Evolutionary conservation across 2,113 vertebrate genomes (phyloP).

Genomic region (Crotophaga sulcirostris): DNA sequence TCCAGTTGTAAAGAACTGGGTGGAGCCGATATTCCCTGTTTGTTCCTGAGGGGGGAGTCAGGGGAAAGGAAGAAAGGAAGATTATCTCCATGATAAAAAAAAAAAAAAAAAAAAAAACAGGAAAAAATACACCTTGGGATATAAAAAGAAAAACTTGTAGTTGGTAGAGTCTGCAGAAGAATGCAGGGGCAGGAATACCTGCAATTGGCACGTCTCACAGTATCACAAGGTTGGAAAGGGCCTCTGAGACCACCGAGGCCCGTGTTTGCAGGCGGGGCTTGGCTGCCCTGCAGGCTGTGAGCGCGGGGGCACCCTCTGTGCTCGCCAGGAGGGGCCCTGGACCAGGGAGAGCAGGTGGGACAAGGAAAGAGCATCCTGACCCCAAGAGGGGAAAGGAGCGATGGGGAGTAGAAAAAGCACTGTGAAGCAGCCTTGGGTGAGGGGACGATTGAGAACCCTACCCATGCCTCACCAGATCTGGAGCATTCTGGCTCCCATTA

Average conservation of each 20-base stretch:
- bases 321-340: not conserved
- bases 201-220: no score
- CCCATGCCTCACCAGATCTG: not conserved
- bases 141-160: not conserved
- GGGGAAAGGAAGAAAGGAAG: not conserved
- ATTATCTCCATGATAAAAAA: not conserved
- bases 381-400: not conserved
- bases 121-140: not conserved
- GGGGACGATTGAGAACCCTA: rapidly evolving
- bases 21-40: not conserved
- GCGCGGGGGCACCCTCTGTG: no score
- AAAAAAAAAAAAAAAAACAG: not conserved
- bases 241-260: no score
- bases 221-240: no score
- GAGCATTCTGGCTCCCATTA: not conserved
- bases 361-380: not conserved
- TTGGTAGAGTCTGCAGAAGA: no score
- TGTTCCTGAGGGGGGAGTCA: rapidly evolving
- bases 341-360: rapidly evolving
- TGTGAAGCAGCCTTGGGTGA: rapidly evolving
- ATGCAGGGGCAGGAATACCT: not conserved
- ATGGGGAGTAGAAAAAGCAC: not conserved
- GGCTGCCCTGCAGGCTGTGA: no score
- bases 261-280: no score
- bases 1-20: not conserved